These are phyloP conservation scores for Pseudococcus longispinus DNA, from an alignment of 2,888 invertebrate species.

Conservation along the genomic window DNA sequence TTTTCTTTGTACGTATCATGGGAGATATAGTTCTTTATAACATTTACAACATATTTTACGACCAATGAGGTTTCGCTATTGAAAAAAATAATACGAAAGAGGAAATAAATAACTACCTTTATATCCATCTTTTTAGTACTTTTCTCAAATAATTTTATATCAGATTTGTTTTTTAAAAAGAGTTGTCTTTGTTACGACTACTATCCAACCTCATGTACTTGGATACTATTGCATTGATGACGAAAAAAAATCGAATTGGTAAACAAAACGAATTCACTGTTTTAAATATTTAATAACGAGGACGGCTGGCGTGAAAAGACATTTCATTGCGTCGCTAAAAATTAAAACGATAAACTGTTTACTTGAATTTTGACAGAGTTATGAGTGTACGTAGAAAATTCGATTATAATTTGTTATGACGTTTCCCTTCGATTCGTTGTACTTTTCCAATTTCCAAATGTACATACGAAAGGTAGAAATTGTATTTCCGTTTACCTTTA, in stretches of 20 bases:
- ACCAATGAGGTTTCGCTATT: neutral
- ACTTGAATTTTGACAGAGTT: neutral
- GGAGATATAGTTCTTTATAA: neutral
- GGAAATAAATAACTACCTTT: neutral
- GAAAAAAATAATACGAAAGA: neutral
- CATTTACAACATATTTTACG: neutral
- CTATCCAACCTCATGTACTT: neutral
- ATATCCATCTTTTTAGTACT: neutral
- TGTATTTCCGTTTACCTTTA: neutral
- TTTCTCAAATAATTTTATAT: neutral
- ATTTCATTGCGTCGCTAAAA: neutral
- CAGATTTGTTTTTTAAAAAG: neutral
- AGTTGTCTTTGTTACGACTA: neutral
- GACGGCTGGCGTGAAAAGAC: neutral
- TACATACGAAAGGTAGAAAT: neutral
- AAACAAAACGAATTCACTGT: neutral
- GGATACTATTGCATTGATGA: neutral
- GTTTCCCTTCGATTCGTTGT: neutral
- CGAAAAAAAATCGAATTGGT: neutral
- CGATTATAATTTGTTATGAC: slow-evolving; percentile 1
- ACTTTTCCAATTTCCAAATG: neutral
- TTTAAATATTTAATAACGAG: neutral
- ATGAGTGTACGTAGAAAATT: neutral
- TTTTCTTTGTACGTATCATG: slow-evolving; percentile 11
- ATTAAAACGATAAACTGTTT: slow-evolving; percentile 1